Percentiles rank a stretch among this genome's conserved stretches.
Evolutionary conservation across 2,888 invertebrate species (phyloP).

Genomic region (Polydrusus pterygomalis): DNA sequence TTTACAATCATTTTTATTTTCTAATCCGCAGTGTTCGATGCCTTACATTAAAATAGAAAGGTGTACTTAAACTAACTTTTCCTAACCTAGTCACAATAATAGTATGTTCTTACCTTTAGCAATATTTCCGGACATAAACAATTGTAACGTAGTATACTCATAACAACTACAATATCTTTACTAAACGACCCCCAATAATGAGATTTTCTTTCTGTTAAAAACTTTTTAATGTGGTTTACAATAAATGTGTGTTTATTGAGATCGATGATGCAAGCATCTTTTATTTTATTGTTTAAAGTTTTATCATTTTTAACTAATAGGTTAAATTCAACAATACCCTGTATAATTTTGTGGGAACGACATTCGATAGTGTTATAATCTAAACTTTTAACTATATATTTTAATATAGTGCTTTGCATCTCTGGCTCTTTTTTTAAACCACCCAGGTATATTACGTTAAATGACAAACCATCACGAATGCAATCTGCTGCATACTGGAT

Average conservation of each 20-base stretch:
- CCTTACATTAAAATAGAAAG: no score
- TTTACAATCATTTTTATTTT: no score
- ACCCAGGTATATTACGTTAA: background rate
- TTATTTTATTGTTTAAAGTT: conserved; percentile 21
- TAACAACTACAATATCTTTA: background rate
- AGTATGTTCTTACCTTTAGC: conserved; percentile 5
- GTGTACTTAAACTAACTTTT: no score
- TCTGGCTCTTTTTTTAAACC: conserved; percentile 3
- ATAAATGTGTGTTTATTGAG: conserved; percentile 26
- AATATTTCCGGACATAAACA: conserved; percentile 31
- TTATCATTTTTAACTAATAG: conserved; percentile 6
- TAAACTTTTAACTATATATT: conserved; percentile 10
- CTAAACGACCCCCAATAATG: no score
- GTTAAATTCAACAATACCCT: conserved; percentile 35
- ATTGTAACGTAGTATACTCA: no score
- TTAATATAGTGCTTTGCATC: background rate
- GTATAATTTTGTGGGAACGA: no score
- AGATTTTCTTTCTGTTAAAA: no score
- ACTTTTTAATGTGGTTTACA: background rate
- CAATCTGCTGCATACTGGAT: conserved; percentile 47
- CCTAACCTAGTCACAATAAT: no score
- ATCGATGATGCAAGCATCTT: conserved; percentile 27
- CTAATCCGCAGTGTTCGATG: no score
- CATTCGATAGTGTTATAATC: no score
- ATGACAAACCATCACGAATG: background rate